phyloP scores from a whole-genome alignment of 2,797 vertebrate species.

The Sebastiscus tertius region DNA sequence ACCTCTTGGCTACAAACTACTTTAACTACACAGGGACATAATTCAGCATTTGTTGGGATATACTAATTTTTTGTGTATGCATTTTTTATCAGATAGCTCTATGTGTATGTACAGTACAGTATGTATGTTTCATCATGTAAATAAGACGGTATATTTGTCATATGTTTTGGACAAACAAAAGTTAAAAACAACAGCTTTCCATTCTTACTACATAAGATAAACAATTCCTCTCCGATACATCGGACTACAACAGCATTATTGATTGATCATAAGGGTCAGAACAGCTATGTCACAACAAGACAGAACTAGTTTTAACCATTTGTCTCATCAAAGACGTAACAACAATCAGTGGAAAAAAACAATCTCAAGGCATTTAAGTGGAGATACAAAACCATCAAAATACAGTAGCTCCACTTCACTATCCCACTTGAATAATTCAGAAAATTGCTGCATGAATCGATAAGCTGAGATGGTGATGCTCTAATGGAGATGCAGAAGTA shows the following conservation, averaged over 20 bases:
- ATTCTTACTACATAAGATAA: neutral
- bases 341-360: neutral
- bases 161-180: neutral
- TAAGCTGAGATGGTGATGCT: slow-evolving; percentile 13
- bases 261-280: neutral
- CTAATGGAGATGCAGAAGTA: slow-evolving; percentile 10
- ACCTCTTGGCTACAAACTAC: neutral
- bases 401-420: slow-evolving; percentile 8
- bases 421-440: slow-evolving; percentile 37
- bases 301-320: neutral
- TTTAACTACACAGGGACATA: neutral
- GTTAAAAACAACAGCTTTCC: neutral
- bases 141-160: neutral
- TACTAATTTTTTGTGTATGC: neutral
- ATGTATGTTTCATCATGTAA: neutral
- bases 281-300: neutral
- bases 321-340: neutral
- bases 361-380: neutral
- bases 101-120: neutral
- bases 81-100: neutral
- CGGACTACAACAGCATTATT: neutral
- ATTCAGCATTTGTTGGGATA: neutral
- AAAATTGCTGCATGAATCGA: slow-evolving; percentile 17
- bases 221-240: neutral
- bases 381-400: neutral